Percentiles rank a stretch among this genome's conserved stretches.
phyloP scores from a whole-genome alignment of 2,113 vertebrate species.

The Dasypus novemcinctus region DNA sequence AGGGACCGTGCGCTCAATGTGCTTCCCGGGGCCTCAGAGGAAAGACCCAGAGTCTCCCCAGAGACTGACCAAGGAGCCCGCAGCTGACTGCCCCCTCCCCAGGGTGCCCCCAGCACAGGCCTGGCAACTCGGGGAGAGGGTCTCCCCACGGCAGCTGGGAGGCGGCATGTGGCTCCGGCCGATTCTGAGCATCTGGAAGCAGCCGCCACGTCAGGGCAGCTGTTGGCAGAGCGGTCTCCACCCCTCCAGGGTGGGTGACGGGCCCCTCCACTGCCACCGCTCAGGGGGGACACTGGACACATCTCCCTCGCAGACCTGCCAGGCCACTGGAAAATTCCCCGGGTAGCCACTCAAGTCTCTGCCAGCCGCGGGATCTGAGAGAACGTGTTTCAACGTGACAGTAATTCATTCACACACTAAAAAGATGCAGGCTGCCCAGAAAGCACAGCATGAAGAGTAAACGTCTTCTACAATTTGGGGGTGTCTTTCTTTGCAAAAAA shows the following conservation, averaged over 20 bases:
- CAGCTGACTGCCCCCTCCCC: fast-evolving
- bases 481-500: too few relatives aligned
- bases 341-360: too few relatives aligned
- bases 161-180: too few relatives aligned
- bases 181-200: neutral
- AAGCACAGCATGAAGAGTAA: neutral
- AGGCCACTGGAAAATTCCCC: neutral
- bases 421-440: too few relatives aligned
- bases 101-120: too few relatives aligned
- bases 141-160: neutral
- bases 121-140: neutral
- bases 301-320: neutral
- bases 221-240: fast-evolving
- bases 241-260: fast-evolving
- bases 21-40: too few relatives aligned
- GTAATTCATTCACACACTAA: neutral
- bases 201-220: fast-evolving
- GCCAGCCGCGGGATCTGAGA: neutral
- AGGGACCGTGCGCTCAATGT: fast-evolving
- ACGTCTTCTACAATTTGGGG: too few relatives aligned
- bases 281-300: fast-evolving
- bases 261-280: fast-evolving
- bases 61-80: neutral
- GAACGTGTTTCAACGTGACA: neutral
- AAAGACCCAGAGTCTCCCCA: neutral